phyloP scores from a whole-genome alignment of 2,888 invertebrate species.

The Chloroclystis v-ata region DNA sequence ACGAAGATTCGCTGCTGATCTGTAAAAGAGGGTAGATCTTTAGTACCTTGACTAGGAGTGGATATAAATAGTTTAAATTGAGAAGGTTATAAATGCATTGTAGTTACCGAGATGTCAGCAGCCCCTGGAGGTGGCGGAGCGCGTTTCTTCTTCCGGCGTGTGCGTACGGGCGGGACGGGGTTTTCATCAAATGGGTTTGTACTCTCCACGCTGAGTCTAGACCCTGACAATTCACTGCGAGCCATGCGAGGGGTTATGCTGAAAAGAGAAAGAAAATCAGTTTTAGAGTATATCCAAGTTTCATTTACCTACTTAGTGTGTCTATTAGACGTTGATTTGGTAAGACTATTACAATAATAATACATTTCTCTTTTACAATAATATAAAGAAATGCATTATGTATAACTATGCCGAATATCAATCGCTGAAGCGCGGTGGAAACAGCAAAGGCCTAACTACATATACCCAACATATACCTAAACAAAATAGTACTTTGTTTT shows the following conservation, averaged over 20 bases:
- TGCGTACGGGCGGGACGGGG: constrained; percentile 71
- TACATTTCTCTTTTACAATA: too few species aligned
- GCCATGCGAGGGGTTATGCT: constrained; percentile 66
- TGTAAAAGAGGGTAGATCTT: constrained; percentile 35
- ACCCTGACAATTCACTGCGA: constrained; percentile 72
- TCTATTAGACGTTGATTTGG: too few species aligned
- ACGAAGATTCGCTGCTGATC: constrained; percentile 48
- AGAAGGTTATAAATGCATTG: neutral
- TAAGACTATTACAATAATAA: too few species aligned
- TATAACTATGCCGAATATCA: too few species aligned
- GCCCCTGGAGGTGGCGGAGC: constrained; percentile 74
- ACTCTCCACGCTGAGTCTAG: constrained; percentile 77
- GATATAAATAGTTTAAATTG: too few species aligned
- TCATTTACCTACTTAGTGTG: too few species aligned
- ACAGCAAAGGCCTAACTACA: too few species aligned
- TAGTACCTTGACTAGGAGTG: neutral
- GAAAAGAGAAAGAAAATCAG: neutral
- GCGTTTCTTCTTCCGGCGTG: constrained; percentile 80
- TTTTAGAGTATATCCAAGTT: too few species aligned
- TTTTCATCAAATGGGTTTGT: constrained; percentile 80
- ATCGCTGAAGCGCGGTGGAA: too few species aligned
- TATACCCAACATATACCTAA: too few species aligned
- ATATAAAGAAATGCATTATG: too few species aligned
- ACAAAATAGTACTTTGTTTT: too few species aligned
- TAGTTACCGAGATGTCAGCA: constrained; percentile 47